A percentile compares a stretch with the other conserved stretches of the same genome.
These are phyloP conservation scores for Norana najaformis DNA, from an alignment of 2,888 invertebrate genomes.

Conservation along the genomic window DNA sequence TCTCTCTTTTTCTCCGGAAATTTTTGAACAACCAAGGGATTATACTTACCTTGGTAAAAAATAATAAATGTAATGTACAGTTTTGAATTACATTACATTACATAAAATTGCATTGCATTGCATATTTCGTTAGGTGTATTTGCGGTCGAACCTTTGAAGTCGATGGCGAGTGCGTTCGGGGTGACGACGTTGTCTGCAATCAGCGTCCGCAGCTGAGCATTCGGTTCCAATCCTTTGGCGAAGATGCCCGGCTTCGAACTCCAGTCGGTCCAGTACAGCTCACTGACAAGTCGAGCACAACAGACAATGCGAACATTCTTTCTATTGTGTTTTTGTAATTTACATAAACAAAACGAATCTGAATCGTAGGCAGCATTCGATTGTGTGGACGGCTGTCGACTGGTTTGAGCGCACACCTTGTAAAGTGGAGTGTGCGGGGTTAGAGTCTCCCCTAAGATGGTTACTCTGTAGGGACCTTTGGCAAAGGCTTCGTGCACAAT, in stretches of 20 bases:
- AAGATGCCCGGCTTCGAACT: constrained; percentile 17
- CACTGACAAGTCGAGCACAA: not conserved
- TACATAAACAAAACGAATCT: no score
- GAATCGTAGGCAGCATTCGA: no score
- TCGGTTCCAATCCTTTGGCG: not conserved
- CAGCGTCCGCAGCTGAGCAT: not conserved
- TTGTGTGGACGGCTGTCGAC: no score
- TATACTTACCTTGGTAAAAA: no score
- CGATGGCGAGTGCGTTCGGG: constrained; percentile 15
- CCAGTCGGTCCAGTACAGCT: constrained; percentile 25
- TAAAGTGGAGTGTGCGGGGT: no score
- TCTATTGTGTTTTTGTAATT: not conserved
- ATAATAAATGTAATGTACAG: not conserved
- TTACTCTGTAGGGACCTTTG: no score
- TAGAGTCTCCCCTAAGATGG: no score
- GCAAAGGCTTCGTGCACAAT: no score
- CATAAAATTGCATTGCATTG: not conserved
- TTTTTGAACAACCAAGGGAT: no score
- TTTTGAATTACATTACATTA: not conserved
- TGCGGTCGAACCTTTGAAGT: constrained; percentile 19
- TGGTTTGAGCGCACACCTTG: no score
- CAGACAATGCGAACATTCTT: not conserved
- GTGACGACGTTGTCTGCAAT: not conserved
- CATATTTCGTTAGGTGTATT: not conserved
- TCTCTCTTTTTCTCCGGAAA: no score